A percentile compares a stretch with the other conserved stretches of the same genome.
These are phyloP conservation scores for Petrocephalus schoutedeni DNA, from an alignment of 2,797 vertebrate species.

Conservation along the genomic window DNA sequence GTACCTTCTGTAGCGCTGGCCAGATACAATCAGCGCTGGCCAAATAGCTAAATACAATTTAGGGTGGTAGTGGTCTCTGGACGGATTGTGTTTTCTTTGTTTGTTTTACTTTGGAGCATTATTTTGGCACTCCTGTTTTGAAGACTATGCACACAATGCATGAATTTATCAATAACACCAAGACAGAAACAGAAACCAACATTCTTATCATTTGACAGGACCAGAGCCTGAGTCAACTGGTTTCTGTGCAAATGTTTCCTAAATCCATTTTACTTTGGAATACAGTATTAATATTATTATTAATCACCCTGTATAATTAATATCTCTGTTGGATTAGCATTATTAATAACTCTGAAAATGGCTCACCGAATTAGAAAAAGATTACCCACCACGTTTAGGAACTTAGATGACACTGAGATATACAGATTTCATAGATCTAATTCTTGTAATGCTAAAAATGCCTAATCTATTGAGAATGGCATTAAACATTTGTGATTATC, in stretches of 20 bases:
- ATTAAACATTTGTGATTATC: neutral
- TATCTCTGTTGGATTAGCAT: neutral
- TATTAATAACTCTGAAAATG: slow-evolving; percentile 12
- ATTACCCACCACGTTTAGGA: neutral
- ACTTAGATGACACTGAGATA: neutral
- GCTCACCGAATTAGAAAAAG: neutral
- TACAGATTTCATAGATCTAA: neutral
- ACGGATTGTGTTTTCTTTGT: neutral
- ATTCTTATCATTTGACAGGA: neutral
- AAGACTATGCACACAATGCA: neutral
- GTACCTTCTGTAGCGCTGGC: neutral
- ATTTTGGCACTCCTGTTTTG: neutral
- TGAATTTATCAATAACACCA: neutral
- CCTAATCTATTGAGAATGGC: neutral
- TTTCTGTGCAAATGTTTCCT: neutral
- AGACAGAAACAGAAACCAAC: neutral
- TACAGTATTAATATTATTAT: neutral
- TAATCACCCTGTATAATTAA: neutral
- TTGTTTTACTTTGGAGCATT: neutral
- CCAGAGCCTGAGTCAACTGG: neutral
- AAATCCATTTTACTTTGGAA: neutral
- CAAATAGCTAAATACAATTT: neutral
- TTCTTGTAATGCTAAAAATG: neutral
- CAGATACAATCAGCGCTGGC: neutral
- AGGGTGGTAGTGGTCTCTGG: neutral